Base-by-base conservation (phyloP, 2,113 vertebrate genomes). In the Urocitellus parryii region DNA sequence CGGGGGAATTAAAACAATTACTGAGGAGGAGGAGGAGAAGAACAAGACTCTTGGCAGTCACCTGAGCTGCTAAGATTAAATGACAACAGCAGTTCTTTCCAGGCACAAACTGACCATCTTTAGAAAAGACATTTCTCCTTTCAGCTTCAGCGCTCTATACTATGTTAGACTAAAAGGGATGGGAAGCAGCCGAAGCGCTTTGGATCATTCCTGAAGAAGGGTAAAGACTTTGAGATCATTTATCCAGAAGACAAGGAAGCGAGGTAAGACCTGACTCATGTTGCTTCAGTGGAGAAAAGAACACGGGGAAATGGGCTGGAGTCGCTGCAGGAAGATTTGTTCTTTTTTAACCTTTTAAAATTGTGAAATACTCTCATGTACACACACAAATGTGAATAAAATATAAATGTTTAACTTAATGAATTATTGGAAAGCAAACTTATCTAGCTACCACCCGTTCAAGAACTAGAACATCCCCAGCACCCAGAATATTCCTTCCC, bases 51-150 rank as follows among this genome's bases (percentile, higher is more conserved):
- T 53, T 84, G 67, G 29, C 37, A 25, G 88, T 53, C 51, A 84
- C 93, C 48, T 67, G 94, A 96, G 86, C 68, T 68, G 96, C 94
- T 92, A 8, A 73, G 78, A 82, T 81, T 70, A 76, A 87, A 37
- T 96, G 90, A 81, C 92, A 48, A 5, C 22, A n/a, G 56, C 78
- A 45, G 68, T 73, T 83, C n/a, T 95, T 77, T 80, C 67, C 73
- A 51, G 76, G 63, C 63, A 37, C 34, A 83, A 42, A 63, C 81
- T 12, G 61, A 92, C 80, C 88, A 45, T 72, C 61, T 80, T 83
- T 45, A 37, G 74, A 68, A 82, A n/a, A 83, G 67, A 48, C 0
- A n/a, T 37, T 37, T 80, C 70, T 72, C 63, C 56, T 34, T 56
- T 39, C 87, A 48, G 39, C 48, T 58, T 77, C 32, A 16, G 45